Base-by-base conservation (phyloP, 1,140 invertebrate genomes). In the Ceratina japonica region DNA sequence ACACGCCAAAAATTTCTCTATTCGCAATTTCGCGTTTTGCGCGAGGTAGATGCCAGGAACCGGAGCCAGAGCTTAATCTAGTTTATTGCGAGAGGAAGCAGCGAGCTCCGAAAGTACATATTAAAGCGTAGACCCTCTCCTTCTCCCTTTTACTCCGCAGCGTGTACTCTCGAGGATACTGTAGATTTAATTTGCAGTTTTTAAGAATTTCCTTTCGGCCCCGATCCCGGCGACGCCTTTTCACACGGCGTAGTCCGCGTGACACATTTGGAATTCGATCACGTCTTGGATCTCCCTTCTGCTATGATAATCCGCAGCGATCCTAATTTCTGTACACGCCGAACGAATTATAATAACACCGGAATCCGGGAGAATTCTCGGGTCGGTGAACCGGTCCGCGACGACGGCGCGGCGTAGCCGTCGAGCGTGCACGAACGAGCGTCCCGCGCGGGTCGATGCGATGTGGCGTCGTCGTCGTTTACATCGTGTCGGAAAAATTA, bases 171-270 rank as follows among this genome's bases (percentile, higher is more conserved):
- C 37, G n/a, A 49, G 18, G 24, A 72, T 16, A 31, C n/a, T 44
- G 31, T 24, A 71, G 54, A 71, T 71, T 71, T 71, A 71, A 71
- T 71, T 71, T 59, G 54, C 69, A 59, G 54, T 72, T 49, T 61
- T 72, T 49, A 18, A 72, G 58, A 72, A 72, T 72, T 31, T 49
- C 51, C n/a, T 5, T 24, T 24, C 22, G 37, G 58, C 44, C 54
- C 69, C 22, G 31, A 59, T 59, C 22, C n/a, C 27, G 5, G 7
- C 4, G 31, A 2, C 13, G 31, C 16, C 24, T 69, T 69, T 15
- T 13, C 31, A 44, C 37, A 7, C 37, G 37, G 37, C 2, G 37
- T 44, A 44, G 37, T 4, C 18, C 31, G 37, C 31, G 37, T 20
- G 65, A 15, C 31, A 49, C 44, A 24, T 70, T 70, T 51, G 15